Evolutionary conservation across 2,113 vertebrate genomes (phyloP), one percentile per base, ranked within the genome.

Genomic region (Glaucidium brasilianum): DNA sequence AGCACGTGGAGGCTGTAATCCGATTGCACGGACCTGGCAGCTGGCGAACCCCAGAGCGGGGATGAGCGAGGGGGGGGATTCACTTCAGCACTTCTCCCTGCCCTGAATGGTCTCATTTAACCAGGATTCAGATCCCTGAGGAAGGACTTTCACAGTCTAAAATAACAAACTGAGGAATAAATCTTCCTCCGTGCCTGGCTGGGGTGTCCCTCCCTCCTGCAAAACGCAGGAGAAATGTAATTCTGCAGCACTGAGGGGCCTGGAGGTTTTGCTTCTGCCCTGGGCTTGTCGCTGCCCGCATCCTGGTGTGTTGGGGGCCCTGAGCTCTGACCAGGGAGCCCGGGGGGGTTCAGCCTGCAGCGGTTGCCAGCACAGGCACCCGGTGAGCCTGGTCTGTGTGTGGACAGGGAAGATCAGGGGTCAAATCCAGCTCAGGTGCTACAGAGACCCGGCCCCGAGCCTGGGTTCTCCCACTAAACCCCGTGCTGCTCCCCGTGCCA

Each of bases 81-180:
- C 95, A 96, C 93, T 72, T 22, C 50, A 91, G 52, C 26, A 0
- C 37, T 69, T 86, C 69, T 83, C 49, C 69, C 43, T 4, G 4
- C 76, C 60, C 63, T 21, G 87, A 96, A 76, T 56, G 77, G 35
- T 89, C 83, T 63, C 25, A 95, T 96, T 95, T 87, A 62, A 66
- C 77, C 78, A n/a, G 92, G 77, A 88, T 93, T 93, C 81, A 80
- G 89, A 68, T 94, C 82, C 85, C 92, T 2, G 32, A 89, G 94
- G 95, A 95, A 76, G 82, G 78, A 66, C 87, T 93, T 94, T 78
- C 20, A 4, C 10, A 3, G 34, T 76, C 91, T 66, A 56, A 39
- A 95, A 96, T 94, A 94, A 91, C 94, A 72, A 84, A 87, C 79
- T 93, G 15, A 0, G 69, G 69, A 90, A 85, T 97, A 94, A 94